These are phyloP conservation scores for Leptestheria dahalacensis DNA, from an alignment of 1,140 invertebrate species.

Conservation along the genomic window DNA sequence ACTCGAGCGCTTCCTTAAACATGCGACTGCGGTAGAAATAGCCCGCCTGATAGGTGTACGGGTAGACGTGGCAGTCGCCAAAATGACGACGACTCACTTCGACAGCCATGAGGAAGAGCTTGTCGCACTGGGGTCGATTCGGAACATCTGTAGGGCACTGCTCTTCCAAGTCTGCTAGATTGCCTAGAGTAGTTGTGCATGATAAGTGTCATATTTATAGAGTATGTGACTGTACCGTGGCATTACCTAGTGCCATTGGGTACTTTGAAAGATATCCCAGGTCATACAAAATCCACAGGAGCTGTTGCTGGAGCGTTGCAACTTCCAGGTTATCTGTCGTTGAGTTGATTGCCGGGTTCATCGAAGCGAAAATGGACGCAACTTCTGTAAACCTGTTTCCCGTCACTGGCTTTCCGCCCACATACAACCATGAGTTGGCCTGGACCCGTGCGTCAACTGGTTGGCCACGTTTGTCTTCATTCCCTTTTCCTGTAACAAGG, in stretches of 20 bases:
- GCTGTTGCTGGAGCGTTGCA: conserved; percentile 67
- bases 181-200: conserved; percentile 30
- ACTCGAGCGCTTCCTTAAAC: conserved; percentile 79
- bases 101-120: conserved; percentile 60
- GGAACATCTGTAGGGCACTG: conserved; percentile 47
- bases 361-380: conserved; percentile 77
- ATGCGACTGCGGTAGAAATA: conserved; percentile 76
- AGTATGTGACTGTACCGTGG: neutral
- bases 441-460: conserved; percentile 64
- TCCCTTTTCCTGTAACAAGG: conserved; percentile 77
- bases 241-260: conserved; percentile 72
- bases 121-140: conserved; percentile 35
- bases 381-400: conserved; percentile 81
- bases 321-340: conserved; percentile 80
- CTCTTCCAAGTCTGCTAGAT: conserved; percentile 83
- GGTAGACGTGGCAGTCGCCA: conserved; percentile 86
- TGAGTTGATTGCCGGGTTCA: conserved; percentile 78
- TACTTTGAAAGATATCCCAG: conserved; percentile 74
- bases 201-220: neutral
- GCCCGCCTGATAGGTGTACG: conserved; percentile 85
- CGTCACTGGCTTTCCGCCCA: conserved; percentile 82
- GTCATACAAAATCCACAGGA: conserved; percentile 85
- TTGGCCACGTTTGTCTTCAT: conserved; percentile 87
- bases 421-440: conserved; percentile 81
- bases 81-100: conserved; percentile 61